phyloP scores from a whole-genome alignment of 2,888 invertebrate species.

The Pristionchus mayeri region DNA sequence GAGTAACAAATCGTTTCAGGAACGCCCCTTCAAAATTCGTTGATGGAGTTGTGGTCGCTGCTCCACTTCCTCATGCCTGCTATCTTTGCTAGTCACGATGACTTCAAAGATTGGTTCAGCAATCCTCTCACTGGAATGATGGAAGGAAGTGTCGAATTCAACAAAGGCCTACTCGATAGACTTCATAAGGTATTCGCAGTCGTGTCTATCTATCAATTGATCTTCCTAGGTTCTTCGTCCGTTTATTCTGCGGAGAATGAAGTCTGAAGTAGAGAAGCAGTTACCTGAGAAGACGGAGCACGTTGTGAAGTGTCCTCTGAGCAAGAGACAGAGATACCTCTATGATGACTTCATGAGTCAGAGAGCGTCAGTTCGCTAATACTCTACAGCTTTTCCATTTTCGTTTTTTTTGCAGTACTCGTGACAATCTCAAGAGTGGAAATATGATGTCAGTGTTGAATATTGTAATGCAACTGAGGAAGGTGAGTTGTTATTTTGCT shows the following conservation, averaged over 20 bases:
- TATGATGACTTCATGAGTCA: slow-evolving; percentile 99
- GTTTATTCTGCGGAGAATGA: slow-evolving; percentile 91
- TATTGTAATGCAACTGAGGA: slow-evolving; percentile 95
- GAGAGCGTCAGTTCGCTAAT: slow-evolving; percentile 78
- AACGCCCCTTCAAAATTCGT: slow-evolving; percentile 94
- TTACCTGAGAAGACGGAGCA: slow-evolving; percentile 97
- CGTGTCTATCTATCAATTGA: not conserved
- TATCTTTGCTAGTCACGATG: slow-evolving; percentile 94
- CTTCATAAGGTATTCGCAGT: slow-evolving; percentile 84
- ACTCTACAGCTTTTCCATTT: no score
- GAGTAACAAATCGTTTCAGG: slow-evolving; percentile 54
- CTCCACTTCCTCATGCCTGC: slow-evolving; percentile 99
- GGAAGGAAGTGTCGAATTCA: slow-evolving; percentile 91
- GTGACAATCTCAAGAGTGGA: slow-evolving; percentile 91
- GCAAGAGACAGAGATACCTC: slow-evolving; percentile 94
- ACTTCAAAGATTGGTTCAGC: slow-evolving; percentile 97
- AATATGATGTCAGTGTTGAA: slow-evolving; percentile 95
- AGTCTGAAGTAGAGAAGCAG: slow-evolving; percentile 96
- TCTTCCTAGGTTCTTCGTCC: slow-evolving; percentile 86
- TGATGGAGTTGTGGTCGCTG: slow-evolving; percentile 96
- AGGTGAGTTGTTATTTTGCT: slow-evolving; percentile 77
- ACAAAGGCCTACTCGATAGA: slow-evolving; percentile 89
- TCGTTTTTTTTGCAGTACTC: slow-evolving; percentile 84
- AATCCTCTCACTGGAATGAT: slow-evolving; percentile 97
- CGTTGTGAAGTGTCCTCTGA: slow-evolving; percentile 91